phyloP scores from a whole-genome alignment of 1,140 invertebrate species.

The Dinothrombium tinctorium region DNA sequence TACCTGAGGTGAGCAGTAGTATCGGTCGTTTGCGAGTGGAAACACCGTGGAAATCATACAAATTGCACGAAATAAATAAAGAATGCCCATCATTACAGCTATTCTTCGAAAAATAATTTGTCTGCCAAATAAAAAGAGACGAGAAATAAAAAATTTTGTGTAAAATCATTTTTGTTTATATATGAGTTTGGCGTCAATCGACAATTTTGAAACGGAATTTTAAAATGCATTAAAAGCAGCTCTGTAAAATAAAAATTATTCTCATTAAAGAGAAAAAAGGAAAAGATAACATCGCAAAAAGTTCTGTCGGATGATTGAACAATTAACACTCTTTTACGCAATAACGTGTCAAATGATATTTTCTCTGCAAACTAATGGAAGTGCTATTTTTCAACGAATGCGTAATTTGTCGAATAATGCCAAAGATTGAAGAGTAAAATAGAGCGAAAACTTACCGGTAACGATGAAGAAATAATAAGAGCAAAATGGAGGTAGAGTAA shows the following conservation, averaged over 20 bases:
- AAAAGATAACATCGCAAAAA: neutral
- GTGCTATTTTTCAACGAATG: too few species aligned
- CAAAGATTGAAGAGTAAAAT: slow-evolving; percentile 3
- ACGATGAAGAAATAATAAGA: slow-evolving; percentile 54
- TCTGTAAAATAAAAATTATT: too few species aligned
- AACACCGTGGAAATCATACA: slow-evolving; percentile 73
- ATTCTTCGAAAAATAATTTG: slow-evolving; percentile 57
- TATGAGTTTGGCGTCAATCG: too few species aligned
- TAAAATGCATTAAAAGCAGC: too few species aligned
- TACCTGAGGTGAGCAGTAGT: slow-evolving; percentile 56
- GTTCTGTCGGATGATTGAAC: too few species aligned
- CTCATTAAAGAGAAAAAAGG: neutral
- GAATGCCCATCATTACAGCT: slow-evolving; percentile 51
- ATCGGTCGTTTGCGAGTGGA: slow-evolving; percentile 51
- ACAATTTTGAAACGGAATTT: too few species aligned
- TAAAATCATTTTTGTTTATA: neutral
- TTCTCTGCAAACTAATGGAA: too few species aligned
- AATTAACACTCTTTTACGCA: too few species aligned
- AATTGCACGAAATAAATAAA: slow-evolving; percentile 62
- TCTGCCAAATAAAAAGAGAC: slow-evolving; percentile 24
- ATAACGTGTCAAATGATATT: too few species aligned
- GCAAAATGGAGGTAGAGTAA: slow-evolving; percentile 39
- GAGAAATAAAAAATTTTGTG: neutral
- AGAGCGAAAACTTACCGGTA: slow-evolving; percentile 33
- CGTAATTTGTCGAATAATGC: slow-evolving; percentile 7